phyloP scores from a whole-genome alignment of 2,113 vertebrate genomes.

The Astur gentilis region DNA sequence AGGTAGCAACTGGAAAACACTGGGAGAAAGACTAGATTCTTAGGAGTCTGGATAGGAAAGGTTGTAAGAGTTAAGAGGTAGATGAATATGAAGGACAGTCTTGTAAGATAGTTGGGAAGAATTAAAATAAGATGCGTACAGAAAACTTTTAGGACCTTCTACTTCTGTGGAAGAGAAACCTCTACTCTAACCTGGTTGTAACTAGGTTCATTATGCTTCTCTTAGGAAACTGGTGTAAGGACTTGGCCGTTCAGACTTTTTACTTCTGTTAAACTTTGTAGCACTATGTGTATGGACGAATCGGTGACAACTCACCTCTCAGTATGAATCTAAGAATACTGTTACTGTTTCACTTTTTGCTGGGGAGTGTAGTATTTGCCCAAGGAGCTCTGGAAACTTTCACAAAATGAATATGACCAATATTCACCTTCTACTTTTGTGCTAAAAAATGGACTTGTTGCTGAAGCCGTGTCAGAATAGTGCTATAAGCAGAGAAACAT shows the following conservation, averaged over 20 bases:
- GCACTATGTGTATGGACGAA: constrained; percentile 78
- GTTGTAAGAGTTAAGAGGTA: neutral
- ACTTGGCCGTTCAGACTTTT: neutral
- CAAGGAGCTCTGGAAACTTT: constrained; percentile 76
- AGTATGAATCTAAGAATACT: constrained; percentile 73
- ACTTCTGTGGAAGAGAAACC: neutral
- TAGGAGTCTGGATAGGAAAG: neutral
- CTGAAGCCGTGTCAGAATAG: neutral
- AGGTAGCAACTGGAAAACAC: neutral
- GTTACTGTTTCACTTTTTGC: constrained; percentile 80
- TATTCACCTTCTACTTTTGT: constrained; percentile 68
- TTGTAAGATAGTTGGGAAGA: neutral
- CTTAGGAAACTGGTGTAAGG: neutral
- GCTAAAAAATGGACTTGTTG: neutral
- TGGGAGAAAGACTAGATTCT: neutral
- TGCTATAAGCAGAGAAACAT: neutral
- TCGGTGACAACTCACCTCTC: constrained; percentile 68
- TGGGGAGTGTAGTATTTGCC: constrained; percentile 82
- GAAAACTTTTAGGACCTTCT: neutral
- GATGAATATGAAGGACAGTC: neutral
- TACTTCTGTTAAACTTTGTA: neutral
- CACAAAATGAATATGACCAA: constrained; percentile 70
- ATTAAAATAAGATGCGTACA: neutral
- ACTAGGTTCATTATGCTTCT: neutral
- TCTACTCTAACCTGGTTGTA: neutral